These are phyloP conservation scores for Dendrophyllia cribrosa DNA, from an alignment of 64 coral and sea anemone species.

Conservation along the genomic window DNA sequence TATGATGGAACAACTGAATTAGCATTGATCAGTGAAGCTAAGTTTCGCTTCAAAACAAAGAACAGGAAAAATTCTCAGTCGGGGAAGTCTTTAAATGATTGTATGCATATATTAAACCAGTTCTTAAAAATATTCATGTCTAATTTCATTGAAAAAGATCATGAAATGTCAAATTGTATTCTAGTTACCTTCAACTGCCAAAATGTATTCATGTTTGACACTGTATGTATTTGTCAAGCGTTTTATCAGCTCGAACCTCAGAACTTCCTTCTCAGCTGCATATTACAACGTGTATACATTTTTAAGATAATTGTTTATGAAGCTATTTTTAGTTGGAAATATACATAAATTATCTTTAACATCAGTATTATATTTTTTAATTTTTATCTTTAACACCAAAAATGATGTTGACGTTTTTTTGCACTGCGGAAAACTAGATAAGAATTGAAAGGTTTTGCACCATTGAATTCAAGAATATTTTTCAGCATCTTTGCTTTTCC, in stretches of 20 bases:
- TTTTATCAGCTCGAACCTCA: not conserved
- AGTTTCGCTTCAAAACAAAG: not conserved
- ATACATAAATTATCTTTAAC: not conserved
- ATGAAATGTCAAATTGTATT: not conserved
- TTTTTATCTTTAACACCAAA: not conserved
- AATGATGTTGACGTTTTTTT: too few relatives aligned
- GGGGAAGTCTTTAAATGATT: not conserved
- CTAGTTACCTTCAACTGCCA: not conserved
- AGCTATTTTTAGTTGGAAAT: slow-evolving; percentile 5
- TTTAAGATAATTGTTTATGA: not conserved
- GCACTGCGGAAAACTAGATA: not conserved
- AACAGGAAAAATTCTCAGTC: not conserved
- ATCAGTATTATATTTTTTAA: not conserved
- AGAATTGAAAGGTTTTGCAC: not conserved
- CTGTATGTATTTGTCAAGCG: not conserved
- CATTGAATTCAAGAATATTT: not conserved
- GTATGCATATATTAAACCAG: not conserved
- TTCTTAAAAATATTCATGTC: not conserved
- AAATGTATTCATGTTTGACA: not conserved
- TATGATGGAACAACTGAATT: not conserved
- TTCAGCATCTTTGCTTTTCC: not conserved
- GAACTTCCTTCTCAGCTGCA: not conserved
- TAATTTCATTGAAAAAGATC: not conserved
- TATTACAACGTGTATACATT: not conserved
- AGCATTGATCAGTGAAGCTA: not conserved